Evolutionary conservation across 2,888 invertebrate species (phyloP), one percentile per base, ranked within the genome.

Genomic region (Halictus quadricinctus): DNA sequence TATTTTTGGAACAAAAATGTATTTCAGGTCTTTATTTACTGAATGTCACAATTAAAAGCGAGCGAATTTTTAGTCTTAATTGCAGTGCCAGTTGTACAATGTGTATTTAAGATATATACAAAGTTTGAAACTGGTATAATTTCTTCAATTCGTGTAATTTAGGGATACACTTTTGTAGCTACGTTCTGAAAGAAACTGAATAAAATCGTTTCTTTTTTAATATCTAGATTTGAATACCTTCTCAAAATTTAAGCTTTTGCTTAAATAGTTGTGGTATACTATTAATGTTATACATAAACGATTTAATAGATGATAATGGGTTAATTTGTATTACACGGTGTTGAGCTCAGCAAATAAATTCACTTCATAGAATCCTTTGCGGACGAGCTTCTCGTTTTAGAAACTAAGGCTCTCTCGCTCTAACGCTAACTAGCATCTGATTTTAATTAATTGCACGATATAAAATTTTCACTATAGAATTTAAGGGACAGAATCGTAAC

Each of bases 301-400:
- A 15, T 64, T 64, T n/a, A 46, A 70, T 10, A 10, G 18, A 48
- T 50, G 58, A 12, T 36, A 70, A 77, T 86, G 86, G 86, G 54
- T 79, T 86, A 74, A 81, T 86, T 85, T 85, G 36, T 76, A 81
- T 85, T 46, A 41, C 15, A 78, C 41, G 60, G 29, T 81, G 72
- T 15, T 80, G 21, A 36, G 25, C 48, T 58, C 58, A 81, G 54
- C 66, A 75, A 72, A 70, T 72, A 46, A 54, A 72, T 25, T 58
- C 15, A 48, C 43, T 77, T 74, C 13, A 41, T 21, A 81, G 43
- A 54, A 79, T 72, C n/a, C 10, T 76, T 13, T 29, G 69, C 25
- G 43, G 76, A 48, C 69, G 54, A 86, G 12, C n/a, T 64, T 46
- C 10, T 54, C n/a, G 36, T 76, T 15, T 73, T 73, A 54, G 29